Percentiles rank a stretch among this genome's conserved stretches.
phyloP scores from a whole-genome alignment of 2,888 invertebrate genomes.

The Marasmarcha lunaedactyla region DNA sequence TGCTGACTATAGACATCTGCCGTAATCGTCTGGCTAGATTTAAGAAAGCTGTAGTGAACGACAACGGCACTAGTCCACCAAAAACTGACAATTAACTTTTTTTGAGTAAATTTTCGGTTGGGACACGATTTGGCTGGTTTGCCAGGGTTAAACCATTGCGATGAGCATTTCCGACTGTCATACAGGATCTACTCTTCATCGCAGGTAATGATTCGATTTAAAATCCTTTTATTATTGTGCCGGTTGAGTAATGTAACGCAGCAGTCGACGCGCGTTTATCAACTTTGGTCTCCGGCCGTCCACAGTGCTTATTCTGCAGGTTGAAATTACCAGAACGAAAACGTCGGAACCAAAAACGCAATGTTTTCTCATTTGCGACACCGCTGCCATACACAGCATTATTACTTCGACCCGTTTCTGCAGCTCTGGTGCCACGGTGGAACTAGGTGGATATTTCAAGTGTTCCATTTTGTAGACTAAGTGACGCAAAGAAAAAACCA shows the following conservation, averaged over 20 bases:
- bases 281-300: slow-evolving; percentile 5
- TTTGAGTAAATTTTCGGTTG: slow-evolving; percentile 11
- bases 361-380: slow-evolving; percentile 14
- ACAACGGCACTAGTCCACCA: slow-evolving; percentile 11
- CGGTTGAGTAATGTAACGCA: slow-evolving; percentile 10
- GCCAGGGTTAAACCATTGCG: slow-evolving; percentile 17
- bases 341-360: slow-evolving; percentile 15
- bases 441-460: slow-evolving; percentile 14
- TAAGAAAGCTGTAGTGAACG: slow-evolving; percentile 9
- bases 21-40: no score
- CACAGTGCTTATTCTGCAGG: slow-evolving; percentile 7
- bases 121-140: slow-evolving; percentile 11
- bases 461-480: slow-evolving; percentile 13
- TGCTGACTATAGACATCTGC: slow-evolving; percentile 7
- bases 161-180: slow-evolving; percentile 15
- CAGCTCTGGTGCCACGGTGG: slow-evolving; percentile 2
- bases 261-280: slow-evolving; percentile 1
- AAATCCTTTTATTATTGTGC: slow-evolving; percentile 13
- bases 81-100: slow-evolving; percentile 15
- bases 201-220: slow-evolving; percentile 13
- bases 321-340: slow-evolving; percentile 16
- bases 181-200: slow-evolving; percentile 15
- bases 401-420: slow-evolving; percentile 13
- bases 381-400: slow-evolving; percentile 13
- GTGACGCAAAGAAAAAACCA: slow-evolving; percentile 5